phyloP scores from a whole-genome alignment of 1,140 invertebrate genomes.

The Aethina tumida region DNA sequence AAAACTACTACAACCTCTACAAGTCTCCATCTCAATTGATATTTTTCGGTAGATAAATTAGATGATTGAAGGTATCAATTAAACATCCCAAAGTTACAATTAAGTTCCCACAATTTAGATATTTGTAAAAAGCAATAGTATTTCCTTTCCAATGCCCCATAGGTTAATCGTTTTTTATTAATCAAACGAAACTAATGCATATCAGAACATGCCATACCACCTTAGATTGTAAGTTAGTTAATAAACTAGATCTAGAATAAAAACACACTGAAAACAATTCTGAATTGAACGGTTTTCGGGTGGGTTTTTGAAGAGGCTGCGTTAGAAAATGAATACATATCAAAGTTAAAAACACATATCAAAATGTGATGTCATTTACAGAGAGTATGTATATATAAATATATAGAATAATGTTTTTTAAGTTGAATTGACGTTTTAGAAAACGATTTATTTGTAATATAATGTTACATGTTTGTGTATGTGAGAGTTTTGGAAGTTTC shows the following conservation, averaged over 20 bases:
- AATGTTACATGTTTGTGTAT: too few relatives aligned
- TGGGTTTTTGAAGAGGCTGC: constrained; percentile 7
- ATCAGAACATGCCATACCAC: constrained; percentile 7
- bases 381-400: constrained; percentile 6
- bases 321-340: constrained; percentile 16
- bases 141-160: too few relatives aligned
- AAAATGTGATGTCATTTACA: constrained; percentile 21
- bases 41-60: too few relatives aligned
- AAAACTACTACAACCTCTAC: constrained; percentile 2
- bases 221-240: background rate
- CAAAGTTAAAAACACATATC: constrained; percentile 20
- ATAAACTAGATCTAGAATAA: background rate
- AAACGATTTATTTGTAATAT: too few relatives aligned
- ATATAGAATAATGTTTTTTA: constrained; percentile 1
- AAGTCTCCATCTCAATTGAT: too few relatives aligned
- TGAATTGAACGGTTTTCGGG: background rate
- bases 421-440: constrained; percentile 1
- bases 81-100: too few relatives aligned
- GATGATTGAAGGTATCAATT: too few relatives aligned
- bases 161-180: too few relatives aligned
- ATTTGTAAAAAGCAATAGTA: too few relatives aligned
- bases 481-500: too few relatives aligned
- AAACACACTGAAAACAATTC: background rate
- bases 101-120: too few relatives aligned
- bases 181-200: constrained; percentile 8